phyloP scores from a whole-genome alignment of 1,140 invertebrate species.

The Dinoponera quadriceps region DNA sequence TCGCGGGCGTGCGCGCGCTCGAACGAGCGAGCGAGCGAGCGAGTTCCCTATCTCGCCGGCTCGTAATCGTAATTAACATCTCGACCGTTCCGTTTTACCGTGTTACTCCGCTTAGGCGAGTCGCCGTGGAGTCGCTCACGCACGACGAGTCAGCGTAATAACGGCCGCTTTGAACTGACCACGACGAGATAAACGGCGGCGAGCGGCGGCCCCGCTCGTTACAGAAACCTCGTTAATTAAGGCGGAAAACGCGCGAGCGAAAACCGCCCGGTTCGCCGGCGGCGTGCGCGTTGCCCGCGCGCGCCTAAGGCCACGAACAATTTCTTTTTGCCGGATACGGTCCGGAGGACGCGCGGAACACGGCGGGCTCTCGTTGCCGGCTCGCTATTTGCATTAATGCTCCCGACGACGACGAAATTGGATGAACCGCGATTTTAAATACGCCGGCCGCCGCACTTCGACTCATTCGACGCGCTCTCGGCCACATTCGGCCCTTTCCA shows the following conservation, averaged over 20 bases:
- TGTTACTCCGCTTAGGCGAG: constrained; percentile 46
- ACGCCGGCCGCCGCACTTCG: constrained; percentile 18
- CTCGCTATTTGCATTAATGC: constrained; percentile 49
- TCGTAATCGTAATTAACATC: constrained; percentile 62
- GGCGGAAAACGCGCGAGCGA: constrained; percentile 56
- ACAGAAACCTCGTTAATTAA: constrained; percentile 66
- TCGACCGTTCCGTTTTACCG: constrained; percentile 27
- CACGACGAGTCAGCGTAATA: constrained; percentile 63
- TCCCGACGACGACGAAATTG: constrained; percentile 64
- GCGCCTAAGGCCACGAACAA: constrained; percentile 18
- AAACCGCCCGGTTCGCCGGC: constrained; percentile 24
- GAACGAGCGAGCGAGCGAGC: too few relatives aligned
- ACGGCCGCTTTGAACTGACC: constrained; percentile 66
- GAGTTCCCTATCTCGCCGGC: constrained; percentile 32
- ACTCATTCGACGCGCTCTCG: neutral
- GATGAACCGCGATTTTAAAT: constrained; percentile 65
- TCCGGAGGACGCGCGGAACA: neutral
- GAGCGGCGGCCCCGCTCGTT: constrained; percentile 15
- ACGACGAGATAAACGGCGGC: constrained; percentile 53
- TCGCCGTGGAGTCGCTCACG: constrained; percentile 55
- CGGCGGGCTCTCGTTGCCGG: constrained; percentile 20
- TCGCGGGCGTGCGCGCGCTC: constrained; percentile 19
- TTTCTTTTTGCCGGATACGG: constrained; percentile 52
- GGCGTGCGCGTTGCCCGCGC: neutral
- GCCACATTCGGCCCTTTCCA: constrained; percentile 22